Base-by-base conservation (phyloP, 2,113 vertebrate genomes). In the Microtus ochrogaster region DNA sequence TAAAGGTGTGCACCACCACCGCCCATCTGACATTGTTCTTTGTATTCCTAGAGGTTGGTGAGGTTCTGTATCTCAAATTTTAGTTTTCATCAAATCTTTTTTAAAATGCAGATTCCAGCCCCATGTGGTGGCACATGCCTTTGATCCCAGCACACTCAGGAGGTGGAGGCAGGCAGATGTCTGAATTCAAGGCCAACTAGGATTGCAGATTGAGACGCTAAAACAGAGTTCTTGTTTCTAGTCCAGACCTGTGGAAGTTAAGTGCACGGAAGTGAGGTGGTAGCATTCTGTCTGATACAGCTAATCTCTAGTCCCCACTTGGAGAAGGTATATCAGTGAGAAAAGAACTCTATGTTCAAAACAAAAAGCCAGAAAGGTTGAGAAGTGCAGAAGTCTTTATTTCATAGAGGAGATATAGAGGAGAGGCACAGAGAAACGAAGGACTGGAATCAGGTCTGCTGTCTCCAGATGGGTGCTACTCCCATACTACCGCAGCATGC, bases 371-470 rank as follows among this genome's bases (percentile, higher is more conserved):
- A 65, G 28, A 47, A 39, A 84, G 49, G 44, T 52, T 95, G 96
- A 74, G 26, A 92, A 95, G 55, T 28, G 11, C 47, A 41, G 76
- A 61, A 49, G 14, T 73, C 74, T 90, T 94, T 79, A n/a, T 49
- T 96, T 65, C 82, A 22, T 12, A 72, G 96, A 81, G 49, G 70
- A 91, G n/a, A 55, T 83, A 44, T 44, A 44, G 44, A 81, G 47
- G 41, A 21, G 91, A 81, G 72, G 63, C 65, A 28, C 55, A 61
- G 26, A 55, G 44, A 55, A 74, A 26, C 3, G 16, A 28, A 49
- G 39, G 19, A 63, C 28, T 26, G 8, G 28, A 66, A 7, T 70
- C 19, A 76, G 70, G 19, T 61, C 78, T 70, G 6, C 30, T 66
- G n/a, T 9, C 30, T 91, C n/a, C 65, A 14, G 24, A 41, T 58